A percentile compares a stretch with the other conserved stretches of the same genome.
Evolutionary conservation across 2,888 invertebrate genomes (phyloP).

Genomic region (Callyntrura sp.): DNA sequence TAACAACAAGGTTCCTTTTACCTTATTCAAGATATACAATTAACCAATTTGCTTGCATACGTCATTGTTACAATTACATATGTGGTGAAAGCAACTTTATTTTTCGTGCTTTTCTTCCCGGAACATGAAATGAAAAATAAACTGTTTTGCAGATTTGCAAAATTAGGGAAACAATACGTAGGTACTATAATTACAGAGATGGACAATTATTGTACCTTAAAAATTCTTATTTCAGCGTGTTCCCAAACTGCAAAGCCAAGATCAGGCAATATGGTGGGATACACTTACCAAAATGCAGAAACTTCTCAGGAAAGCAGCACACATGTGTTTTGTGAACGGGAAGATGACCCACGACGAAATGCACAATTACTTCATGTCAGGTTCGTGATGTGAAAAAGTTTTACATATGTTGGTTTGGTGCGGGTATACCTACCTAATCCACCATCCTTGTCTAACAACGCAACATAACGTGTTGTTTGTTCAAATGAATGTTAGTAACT

Average conservation of each 20-base stretch:
- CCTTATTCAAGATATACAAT: too few species aligned
- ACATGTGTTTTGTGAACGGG: constrained; percentile 92
- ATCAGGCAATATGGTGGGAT: constrained; percentile 99
- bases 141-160: too few species aligned
- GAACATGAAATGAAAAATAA: too few species aligned
- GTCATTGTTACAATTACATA: too few species aligned
- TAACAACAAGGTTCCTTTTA: constrained; percentile 94
- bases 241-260: constrained; percentile 96
- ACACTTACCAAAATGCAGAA: constrained; percentile 98
- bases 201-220: neutral
- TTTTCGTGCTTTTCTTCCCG: too few species aligned
- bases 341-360: constrained; percentile 96
- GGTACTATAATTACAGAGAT: neutral
- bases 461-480: neutral
- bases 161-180: too few species aligned
- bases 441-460: neutral
- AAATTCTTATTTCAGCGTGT: constrained; percentile 89
- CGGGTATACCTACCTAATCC: too few species aligned
- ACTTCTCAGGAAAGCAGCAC: constrained; percentile 95
- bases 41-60: too few species aligned
- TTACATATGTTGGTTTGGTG: too few species aligned
- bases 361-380: constrained; percentile 99
- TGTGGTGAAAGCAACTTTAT: too few species aligned
- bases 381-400: constrained; percentile 87
- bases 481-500: constrained; percentile 90